Evolutionary conservation across 2,797 vertebrate genomes (phyloP).

Genomic region (Sphenodon punctatus): DNA sequence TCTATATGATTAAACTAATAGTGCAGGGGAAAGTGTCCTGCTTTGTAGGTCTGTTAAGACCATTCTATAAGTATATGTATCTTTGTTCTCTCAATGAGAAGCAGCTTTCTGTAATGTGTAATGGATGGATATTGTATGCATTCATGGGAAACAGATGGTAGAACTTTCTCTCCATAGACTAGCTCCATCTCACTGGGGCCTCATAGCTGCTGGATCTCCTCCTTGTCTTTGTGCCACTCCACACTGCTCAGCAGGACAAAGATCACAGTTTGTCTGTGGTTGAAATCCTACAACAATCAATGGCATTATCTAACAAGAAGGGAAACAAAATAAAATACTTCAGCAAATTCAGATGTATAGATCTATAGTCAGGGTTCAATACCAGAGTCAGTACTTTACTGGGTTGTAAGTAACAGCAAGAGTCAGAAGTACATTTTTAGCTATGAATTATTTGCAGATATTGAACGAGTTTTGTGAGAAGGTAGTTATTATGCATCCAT

Average conservation of each 20-base stretch:
- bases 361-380: neutral
- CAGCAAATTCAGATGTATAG: constrained; percentile 21
- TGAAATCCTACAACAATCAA: fast-evolving
- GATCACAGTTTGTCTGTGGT: neutral
- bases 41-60: neutral
- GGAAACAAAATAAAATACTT: neutral
- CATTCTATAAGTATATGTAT: neutral
- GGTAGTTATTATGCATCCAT: neutral
- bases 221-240: fast-evolving
- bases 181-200: no score
- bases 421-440: neutral
- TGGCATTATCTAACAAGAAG: neutral
- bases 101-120: neutral
- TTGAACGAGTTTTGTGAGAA: neutral
- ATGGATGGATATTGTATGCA: neutral
- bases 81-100: neutral
- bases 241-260: neutral
- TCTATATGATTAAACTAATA: no score
- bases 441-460: neutral
- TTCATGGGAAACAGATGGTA: neutral
- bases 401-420: neutral
- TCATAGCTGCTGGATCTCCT: neutral
- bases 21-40: neutral
- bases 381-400: neutral
- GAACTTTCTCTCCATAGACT: neutral